Percentiles rank a stretch among this genome's conserved stretches.
These are phyloP conservation scores for Caradrina kadenii DNA, from an alignment of 2,888 invertebrate genomes.

Conservation along the genomic window DNA sequence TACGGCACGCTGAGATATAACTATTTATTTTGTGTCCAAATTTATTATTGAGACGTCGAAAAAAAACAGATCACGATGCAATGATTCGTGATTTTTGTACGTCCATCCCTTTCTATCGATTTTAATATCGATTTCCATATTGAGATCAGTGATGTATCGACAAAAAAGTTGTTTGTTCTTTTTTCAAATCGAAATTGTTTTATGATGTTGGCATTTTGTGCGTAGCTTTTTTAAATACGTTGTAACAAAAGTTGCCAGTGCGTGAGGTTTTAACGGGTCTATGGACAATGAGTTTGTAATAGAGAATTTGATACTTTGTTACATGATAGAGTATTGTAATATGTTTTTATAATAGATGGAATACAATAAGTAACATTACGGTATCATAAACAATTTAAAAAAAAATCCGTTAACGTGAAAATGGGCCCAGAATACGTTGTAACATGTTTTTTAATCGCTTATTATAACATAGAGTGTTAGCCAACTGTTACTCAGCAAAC, in stretches of 20 bases:
- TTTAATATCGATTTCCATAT: conserved; percentile 84
- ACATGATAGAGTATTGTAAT: conserved; percentile 56
- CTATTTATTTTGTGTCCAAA: conserved; percentile 88
- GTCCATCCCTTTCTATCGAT: conserved; percentile 70
- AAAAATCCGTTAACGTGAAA: background rate
- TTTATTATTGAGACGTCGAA: conserved; percentile 84
- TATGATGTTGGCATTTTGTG: conserved; percentile 65
- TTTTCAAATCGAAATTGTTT: conserved; percentile 72
- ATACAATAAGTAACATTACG: conserved; percentile 33
- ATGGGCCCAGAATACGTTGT: background rate
- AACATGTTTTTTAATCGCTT: background rate
- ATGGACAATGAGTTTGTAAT: conserved; percentile 57
- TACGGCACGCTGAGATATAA: conserved; percentile 87
- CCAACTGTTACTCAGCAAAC: conserved; percentile 1
- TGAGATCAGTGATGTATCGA: conserved; percentile 66
- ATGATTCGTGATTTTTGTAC: conserved; percentile 83
- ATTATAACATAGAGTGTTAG: background rate
- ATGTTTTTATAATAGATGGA: conserved; percentile 34
- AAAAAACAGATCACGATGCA: conserved; percentile 82
- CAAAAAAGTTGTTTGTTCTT: conserved; percentile 70
- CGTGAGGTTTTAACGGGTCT: conserved; percentile 52
- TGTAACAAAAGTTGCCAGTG: conserved; percentile 58
- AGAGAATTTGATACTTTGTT: conserved; percentile 56
- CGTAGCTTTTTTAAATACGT: conserved; percentile 44
- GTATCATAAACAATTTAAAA: conserved; percentile 36